A percentile compares a stretch with the other conserved stretches of the same genome.
Evolutionary conservation across 2,797 vertebrate species (phyloP).

Genomic region (Rhabdophis nuchalis): DNA sequence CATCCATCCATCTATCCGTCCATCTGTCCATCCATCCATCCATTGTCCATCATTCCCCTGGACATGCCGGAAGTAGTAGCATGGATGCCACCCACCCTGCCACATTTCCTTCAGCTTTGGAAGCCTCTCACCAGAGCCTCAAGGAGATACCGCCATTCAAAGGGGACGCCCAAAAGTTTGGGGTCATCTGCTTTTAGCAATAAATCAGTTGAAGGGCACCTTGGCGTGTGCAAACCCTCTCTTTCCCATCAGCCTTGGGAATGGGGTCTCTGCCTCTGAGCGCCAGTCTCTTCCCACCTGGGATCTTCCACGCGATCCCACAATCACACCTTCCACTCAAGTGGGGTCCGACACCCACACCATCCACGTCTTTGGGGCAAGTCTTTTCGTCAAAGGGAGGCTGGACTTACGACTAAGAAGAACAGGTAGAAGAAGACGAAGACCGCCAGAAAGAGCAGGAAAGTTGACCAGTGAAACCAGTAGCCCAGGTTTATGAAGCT

Average conservation of each 20-base stretch:
- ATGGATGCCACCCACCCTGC: too few relatives aligned
- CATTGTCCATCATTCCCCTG: too few relatives aligned
- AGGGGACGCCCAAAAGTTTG: constrained; percentile 21
- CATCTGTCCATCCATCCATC: too few relatives aligned
- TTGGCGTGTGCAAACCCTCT: fast-evolving
- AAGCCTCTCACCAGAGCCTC: too few relatives aligned
- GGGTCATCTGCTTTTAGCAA: too few relatives aligned
- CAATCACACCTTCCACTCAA: not conserved
- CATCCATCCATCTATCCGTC: too few relatives aligned
- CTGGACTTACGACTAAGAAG: not conserved
- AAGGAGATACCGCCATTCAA: too few relatives aligned
- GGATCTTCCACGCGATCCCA: not conserved
- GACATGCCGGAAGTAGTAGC: too few relatives aligned
- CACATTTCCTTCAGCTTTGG: too few relatives aligned
- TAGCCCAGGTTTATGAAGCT: not conserved
- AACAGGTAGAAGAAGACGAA: not conserved
- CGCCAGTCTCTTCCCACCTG: not conserved
- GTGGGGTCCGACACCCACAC: not conserved
- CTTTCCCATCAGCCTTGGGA: not conserved
- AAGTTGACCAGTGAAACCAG: not conserved
- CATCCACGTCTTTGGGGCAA: not conserved
- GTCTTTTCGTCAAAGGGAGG: not conserved
- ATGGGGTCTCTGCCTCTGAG: not conserved
- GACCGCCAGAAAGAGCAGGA: not conserved
- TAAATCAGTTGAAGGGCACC: too few relatives aligned